phyloP scores from a whole-genome alignment of 2,113 vertebrate species.

The Petrocephalus microphthalmus region DNA sequence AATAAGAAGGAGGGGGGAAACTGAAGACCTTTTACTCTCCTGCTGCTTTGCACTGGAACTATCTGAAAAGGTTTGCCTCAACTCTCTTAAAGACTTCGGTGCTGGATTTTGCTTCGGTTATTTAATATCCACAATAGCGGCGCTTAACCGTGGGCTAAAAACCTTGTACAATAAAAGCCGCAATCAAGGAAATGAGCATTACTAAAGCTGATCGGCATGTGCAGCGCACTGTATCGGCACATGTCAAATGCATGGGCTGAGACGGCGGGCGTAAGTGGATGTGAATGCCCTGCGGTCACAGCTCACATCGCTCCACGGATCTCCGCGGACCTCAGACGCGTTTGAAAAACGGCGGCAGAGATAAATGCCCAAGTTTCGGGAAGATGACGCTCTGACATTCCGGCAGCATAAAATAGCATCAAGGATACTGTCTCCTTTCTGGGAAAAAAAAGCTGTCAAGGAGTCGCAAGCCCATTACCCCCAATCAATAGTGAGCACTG shows the following conservation, averaged over 20 bases:
- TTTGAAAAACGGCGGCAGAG: neutral
- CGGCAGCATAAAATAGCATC: neutral
- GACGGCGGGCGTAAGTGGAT: neutral
- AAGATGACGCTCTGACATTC: neutral
- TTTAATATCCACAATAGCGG: neutral
- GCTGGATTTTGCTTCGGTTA: neutral
- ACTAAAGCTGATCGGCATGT: neutral
- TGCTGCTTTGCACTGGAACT: slow-evolving; percentile 1
- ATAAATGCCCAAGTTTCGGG: neutral
- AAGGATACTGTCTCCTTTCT: neutral
- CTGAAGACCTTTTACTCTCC: neutral
- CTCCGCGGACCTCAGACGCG: neutral
- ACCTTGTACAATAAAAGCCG: neutral
- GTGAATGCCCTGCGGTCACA: neutral
- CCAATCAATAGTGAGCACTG: neutral
- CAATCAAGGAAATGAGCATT: neutral
- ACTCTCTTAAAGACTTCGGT: neutral
- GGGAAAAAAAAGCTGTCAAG: neutral
- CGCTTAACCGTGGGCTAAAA: neutral
- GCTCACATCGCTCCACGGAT: neutral
- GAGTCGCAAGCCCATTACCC: neutral
- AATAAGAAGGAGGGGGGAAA: neutral
- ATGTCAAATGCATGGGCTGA: neutral
- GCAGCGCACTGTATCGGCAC: neutral
- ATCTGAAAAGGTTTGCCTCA: neutral